A percentile compares a stretch with the other conserved stretches of the same genome.
Evolutionary conservation across 2,888 invertebrate genomes (phyloP).

Genomic region (Autographa gamma): DNA sequence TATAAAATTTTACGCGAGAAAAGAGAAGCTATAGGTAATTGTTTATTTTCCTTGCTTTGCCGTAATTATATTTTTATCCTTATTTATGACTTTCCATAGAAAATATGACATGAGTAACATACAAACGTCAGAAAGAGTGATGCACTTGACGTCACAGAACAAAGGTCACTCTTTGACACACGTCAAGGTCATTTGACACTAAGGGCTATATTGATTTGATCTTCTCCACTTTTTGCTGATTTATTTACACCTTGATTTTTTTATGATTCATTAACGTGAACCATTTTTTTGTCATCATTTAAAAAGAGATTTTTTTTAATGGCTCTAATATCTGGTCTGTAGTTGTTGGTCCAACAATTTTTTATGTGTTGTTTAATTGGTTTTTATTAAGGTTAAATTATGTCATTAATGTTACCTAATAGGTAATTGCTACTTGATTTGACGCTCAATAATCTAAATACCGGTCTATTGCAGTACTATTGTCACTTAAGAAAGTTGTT

Average conservation of each 20-base stretch:
- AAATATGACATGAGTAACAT: not conserved
- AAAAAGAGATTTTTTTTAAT: too few relatives aligned
- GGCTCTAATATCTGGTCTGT: not conserved
- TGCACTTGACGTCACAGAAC: not conserved
- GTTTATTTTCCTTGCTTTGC: not conserved
- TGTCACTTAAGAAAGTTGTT: not conserved
- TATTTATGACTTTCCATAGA: not conserved
- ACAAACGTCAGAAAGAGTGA: not conserved
- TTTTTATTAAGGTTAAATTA: not conserved
- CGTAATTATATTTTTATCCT: not conserved
- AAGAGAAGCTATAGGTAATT: not conserved
- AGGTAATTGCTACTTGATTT: not conserved
- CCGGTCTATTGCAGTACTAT: not conserved
- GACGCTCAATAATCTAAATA: not conserved
- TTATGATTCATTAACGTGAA: not conserved
- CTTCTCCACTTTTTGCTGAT: not conserved
- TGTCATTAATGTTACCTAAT: too few relatives aligned
- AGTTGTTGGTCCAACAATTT: not conserved
- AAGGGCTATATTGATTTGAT: not conserved
- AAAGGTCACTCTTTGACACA: not conserved
- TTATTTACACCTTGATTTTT: not conserved
- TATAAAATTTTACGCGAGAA: not conserved
- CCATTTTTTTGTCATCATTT: not conserved
- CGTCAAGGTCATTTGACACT: not conserved
- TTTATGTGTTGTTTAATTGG: not conserved